These are phyloP conservation scores for Tachina grossa DNA, from an alignment of 2,888 invertebrate genomes.

Conservation along the genomic window DNA sequence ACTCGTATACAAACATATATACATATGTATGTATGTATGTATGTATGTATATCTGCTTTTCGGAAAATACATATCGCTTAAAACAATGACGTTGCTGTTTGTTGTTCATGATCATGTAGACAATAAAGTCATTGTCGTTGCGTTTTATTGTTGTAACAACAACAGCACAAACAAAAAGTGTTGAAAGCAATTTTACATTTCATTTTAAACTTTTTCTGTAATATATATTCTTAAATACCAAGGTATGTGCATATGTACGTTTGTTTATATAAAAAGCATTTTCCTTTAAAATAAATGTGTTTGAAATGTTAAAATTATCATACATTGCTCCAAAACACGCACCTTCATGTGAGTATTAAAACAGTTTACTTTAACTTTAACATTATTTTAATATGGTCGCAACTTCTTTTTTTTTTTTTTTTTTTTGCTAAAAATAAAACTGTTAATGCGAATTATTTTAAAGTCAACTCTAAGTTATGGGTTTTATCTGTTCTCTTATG, in stretches of 20 bases:
- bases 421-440: conserved; percentile 11
- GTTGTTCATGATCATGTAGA: conserved; percentile 3
- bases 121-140: conserved; percentile 38
- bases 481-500: conserved; percentile 17
- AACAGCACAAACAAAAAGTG: conserved; percentile 48
- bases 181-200: conserved; percentile 57
- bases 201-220: conserved; percentile 6
- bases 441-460: conserved; percentile 13
- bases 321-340: conserved; percentile 56
- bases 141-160: conserved; percentile 32
- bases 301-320: conserved; percentile 44
- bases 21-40: background rate
- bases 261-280: background rate
- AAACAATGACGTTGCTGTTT: conserved; percentile 37
- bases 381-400: conserved; percentile 5
- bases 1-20: background rate
- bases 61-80: conserved; percentile 20
- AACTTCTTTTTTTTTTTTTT: too few relatives aligned
- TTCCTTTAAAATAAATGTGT: conserved; percentile 20
- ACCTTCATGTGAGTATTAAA: conserved; percentile 17
- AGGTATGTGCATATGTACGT: too few relatives aligned
- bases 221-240: conserved; percentile 1
- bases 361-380: background rate
- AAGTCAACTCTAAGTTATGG: conserved; percentile 44
- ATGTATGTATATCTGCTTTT: background rate